A percentile compares a stretch with the other conserved stretches of the same genome.
Conservation (phyloP, 2,888 invertebrate genomes). For the Diploptera punctata region DNA sequence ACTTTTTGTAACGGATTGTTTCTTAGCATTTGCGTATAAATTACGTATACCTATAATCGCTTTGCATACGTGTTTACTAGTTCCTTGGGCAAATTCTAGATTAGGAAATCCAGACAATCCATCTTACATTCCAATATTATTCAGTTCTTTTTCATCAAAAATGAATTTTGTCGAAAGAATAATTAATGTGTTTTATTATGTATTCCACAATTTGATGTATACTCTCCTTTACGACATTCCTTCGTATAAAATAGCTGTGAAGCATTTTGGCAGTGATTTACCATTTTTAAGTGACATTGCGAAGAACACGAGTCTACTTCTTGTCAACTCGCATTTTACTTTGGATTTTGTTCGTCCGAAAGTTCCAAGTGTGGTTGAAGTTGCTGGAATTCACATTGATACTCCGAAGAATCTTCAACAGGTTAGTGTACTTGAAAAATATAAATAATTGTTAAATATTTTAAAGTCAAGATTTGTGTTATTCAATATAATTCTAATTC, state of each 20-base stretch:
- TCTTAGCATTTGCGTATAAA: background rate
- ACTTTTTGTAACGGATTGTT: constrained; percentile 16
- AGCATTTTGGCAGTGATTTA: constrained; percentile 55
- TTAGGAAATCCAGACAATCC: constrained; percentile 22
- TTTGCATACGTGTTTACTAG: background rate
- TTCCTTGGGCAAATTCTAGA: constrained; percentile 10
- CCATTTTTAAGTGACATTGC: constrained; percentile 58
- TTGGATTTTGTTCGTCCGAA: constrained; percentile 59
- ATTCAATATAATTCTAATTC: too few relatives aligned
- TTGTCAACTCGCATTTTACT: constrained; percentile 59
- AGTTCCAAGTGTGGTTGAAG: constrained; percentile 65
- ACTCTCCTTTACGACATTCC: background rate
- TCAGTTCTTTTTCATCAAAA: background rate
- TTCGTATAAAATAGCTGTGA: background rate
- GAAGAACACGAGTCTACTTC: constrained; percentile 55
- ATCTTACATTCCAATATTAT: background rate
- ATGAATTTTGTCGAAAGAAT: background rate
- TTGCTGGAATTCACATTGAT: constrained; percentile 65
- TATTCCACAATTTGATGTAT: background rate
- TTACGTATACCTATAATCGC: background rate
- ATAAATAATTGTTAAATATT: too few relatives aligned
- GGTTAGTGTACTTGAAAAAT: too few relatives aligned
- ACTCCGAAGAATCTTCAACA: constrained; percentile 40
- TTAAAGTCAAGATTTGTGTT: too few relatives aligned
- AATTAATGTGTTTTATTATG: background rate